Percentiles rank a stretch among this genome's conserved stretches.
Evolutionary conservation across 2,797 vertebrate species (phyloP).

Genomic region (Cirrhinus mrigala): DNA sequence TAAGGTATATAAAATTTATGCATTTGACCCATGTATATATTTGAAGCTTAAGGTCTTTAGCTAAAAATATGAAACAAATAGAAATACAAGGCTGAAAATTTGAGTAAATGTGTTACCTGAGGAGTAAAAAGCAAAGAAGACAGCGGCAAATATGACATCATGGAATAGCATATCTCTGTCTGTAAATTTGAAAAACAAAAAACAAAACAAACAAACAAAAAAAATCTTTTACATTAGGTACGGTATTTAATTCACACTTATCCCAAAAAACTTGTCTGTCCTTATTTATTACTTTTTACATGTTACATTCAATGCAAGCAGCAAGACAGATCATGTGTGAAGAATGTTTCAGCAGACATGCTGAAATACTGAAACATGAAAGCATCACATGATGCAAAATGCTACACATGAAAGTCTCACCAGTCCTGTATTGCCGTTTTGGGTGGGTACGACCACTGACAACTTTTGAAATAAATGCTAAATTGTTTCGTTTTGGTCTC

Average conservation of each 20-base stretch:
- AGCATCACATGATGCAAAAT: neutral
- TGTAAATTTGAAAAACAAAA: neutral
- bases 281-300: neutral
- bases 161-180: constrained; percentile 43
- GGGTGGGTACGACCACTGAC: neutral
- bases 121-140: constrained; percentile 47
- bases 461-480: neutral
- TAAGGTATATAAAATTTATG: neutral
- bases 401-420: neutral
- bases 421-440: neutral
- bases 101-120: constrained; percentile 48
- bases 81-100: neutral
- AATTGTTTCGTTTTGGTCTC: neutral
- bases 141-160: constrained; percentile 40
- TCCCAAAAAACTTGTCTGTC: neutral
- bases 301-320: neutral
- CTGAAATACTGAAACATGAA: neutral
- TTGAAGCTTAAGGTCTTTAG: neutral
- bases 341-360: neutral
- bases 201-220: neutral
- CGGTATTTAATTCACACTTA: neutral
- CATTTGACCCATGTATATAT: neutral
- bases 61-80: neutral
- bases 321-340: neutral
- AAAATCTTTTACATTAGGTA: neutral